A percentile compares a stretch with the other conserved stretches of the same genome.
phyloP scores from a whole-genome alignment of 1,140 invertebrate genomes.

The Drosophila dunni region DNA sequence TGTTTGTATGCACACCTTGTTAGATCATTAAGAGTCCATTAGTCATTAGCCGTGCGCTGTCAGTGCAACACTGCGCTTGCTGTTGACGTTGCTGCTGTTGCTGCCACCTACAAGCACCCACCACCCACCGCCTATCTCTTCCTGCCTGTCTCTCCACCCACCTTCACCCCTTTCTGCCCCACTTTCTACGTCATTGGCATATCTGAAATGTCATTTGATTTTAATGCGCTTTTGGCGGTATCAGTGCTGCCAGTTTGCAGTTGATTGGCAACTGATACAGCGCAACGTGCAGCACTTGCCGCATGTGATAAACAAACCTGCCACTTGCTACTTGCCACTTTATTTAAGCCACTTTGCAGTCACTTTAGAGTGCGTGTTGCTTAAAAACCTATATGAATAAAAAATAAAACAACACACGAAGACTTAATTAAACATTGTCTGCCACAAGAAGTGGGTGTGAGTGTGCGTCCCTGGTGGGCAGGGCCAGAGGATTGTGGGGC shows the following conservation, averaged over 20 bases:
- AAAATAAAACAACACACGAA: slow-evolving; percentile 14
- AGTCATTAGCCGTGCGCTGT: slow-evolving; percentile 72
- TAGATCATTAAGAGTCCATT: slow-evolving; percentile 82
- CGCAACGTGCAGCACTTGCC: slow-evolving; percentile 15
- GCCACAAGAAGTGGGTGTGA: slow-evolving; percentile 49
- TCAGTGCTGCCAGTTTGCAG: slow-evolving; percentile 7
- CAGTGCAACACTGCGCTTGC: slow-evolving; percentile 8
- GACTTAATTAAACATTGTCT: slow-evolving; percentile 68
- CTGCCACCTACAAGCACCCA: slow-evolving; percentile 21
- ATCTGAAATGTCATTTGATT: slow-evolving; percentile 74
- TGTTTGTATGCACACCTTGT: slow-evolving; percentile 56
- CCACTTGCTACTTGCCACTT: slow-evolving; percentile 8
- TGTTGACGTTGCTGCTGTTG: neutral
- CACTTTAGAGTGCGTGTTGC: neutral
- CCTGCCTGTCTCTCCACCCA: neutral
- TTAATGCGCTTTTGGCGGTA: slow-evolving; percentile 69
- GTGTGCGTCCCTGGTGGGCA: neutral
- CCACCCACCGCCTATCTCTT: neutral
- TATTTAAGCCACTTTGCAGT: neutral
- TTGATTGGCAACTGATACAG: slow-evolving; percentile 40
- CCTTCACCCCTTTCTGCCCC: neutral
- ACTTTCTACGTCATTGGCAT: slow-evolving; percentile 17
- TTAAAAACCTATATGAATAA: neutral
- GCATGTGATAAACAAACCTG: neutral
- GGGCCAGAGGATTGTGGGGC: neutral